These are phyloP conservation scores for Botrylloides violaceus DNA, from an alignment of 23 tunicate species.

Conservation along the genomic window DNA sequence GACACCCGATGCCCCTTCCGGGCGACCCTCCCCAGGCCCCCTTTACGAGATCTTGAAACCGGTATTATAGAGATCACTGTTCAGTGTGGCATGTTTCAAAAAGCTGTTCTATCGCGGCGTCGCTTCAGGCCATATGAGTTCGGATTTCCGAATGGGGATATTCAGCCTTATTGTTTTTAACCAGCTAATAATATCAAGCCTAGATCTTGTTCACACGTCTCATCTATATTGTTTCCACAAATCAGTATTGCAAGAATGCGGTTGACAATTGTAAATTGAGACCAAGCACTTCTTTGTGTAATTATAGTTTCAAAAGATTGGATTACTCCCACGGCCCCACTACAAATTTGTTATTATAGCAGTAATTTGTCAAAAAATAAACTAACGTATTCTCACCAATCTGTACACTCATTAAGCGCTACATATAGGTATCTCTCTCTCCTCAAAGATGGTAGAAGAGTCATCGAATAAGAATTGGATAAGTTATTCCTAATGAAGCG, in stretches of 20 bases:
- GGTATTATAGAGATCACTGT: too few relatives aligned
- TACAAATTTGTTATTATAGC: not conserved
- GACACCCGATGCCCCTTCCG: too few relatives aligned
- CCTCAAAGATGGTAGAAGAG: not conserved
- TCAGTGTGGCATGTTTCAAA: too few relatives aligned
- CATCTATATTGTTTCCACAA: not conserved
- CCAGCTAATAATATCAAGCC: not conserved
- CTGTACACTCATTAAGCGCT: not conserved
- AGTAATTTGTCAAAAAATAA: not conserved
- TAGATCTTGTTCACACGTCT: not conserved
- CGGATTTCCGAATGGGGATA: not conserved
- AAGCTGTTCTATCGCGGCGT: too few relatives aligned
- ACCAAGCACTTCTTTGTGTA: slow-evolving; percentile 1
- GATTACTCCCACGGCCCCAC: slow-evolving; percentile 26
- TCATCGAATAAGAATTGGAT: not conserved
- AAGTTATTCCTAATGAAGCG: not conserved
- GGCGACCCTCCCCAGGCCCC: too few relatives aligned
- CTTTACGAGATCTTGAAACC: too few relatives aligned
- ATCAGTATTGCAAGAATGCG: not conserved
- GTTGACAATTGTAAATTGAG: not conserved
- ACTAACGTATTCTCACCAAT: not conserved
- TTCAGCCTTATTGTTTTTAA: not conserved
- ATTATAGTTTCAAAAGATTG: slow-evolving; percentile 5
- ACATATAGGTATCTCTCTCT: not conserved
- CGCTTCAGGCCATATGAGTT: not conserved